These are phyloP conservation scores for Drosophila nr. perissopoda DNA, from an alignment of 2,888 invertebrate species.

Conservation along the genomic window DNA sequence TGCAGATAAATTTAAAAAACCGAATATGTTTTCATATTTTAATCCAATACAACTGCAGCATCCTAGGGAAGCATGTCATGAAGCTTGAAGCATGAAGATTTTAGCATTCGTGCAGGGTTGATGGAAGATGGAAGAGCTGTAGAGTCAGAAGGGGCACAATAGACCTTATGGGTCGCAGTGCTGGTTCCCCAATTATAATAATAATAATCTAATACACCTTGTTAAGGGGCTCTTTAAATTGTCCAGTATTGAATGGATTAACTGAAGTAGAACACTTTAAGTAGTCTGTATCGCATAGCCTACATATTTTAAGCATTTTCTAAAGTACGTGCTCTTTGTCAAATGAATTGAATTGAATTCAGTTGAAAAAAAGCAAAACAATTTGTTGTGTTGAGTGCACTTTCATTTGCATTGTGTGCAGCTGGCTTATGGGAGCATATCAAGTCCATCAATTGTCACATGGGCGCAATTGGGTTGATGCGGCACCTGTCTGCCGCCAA, in stretches of 20 bases:
- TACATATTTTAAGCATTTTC: slow-evolving; percentile 5
- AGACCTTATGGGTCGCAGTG: too few relatives aligned
- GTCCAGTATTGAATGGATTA: background rate
- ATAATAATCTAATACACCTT: too few relatives aligned
- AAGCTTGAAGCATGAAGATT: too few relatives aligned
- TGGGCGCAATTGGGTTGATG: slow-evolving; percentile 46
- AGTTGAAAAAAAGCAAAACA: background rate
- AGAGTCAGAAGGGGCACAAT: too few relatives aligned
- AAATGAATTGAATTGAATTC: background rate
- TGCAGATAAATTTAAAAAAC: too few relatives aligned
- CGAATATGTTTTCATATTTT: background rate
- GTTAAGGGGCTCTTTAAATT: background rate
- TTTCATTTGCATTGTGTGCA: slow-evolving; percentile 42
- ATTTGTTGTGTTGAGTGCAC: slow-evolving; percentile 10
- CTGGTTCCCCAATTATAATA: too few relatives aligned
- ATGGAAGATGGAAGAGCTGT: too few relatives aligned
- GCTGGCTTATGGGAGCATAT: slow-evolving; percentile 46
- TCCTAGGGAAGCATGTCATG: too few relatives aligned
- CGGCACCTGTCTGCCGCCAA: slow-evolving; percentile 32
- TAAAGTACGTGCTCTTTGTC: slow-evolving; percentile 7
- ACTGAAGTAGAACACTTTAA: slow-evolving; percentile 6
- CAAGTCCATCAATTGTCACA: slow-evolving; percentile 57
- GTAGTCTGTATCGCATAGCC: slow-evolving; percentile 2
- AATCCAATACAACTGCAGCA: too few relatives aligned
- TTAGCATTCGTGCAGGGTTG: too few relatives aligned